Conservation (phyloP, 2,797 vertebrate species). For the Sebastes steindachneri region DNA sequence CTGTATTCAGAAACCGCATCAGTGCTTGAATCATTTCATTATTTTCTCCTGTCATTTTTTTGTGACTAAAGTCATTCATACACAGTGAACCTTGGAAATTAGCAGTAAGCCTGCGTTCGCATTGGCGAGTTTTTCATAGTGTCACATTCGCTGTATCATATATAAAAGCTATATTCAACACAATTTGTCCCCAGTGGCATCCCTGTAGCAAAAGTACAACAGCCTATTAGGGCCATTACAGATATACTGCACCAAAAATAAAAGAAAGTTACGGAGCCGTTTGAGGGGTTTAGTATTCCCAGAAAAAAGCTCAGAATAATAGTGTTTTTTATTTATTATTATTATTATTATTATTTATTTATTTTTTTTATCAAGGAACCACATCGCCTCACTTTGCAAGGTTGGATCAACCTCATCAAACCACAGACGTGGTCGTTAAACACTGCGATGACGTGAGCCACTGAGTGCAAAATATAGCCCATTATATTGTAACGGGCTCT, state of each 20-base stretch:
- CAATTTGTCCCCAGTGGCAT: neutral
- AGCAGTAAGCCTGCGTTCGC: neutral
- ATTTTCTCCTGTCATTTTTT: neutral
- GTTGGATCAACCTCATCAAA: neutral
- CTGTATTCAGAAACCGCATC: neutral
- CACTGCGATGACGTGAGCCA: neutral
- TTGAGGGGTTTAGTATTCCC: no score
- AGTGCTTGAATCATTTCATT: neutral
- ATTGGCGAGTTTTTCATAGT: neutral
- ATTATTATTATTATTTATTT: neutral
- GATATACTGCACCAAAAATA: neutral
- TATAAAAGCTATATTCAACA: neutral
- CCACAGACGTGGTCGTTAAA: neutral
- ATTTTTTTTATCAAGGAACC: neutral
- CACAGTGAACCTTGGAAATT: slow-evolving; percentile 1
- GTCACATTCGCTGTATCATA: neutral
- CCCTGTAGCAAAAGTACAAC: neutral
- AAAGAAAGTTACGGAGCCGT: no score
- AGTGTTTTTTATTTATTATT: no score
- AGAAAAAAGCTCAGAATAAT: no score
- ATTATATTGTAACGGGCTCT: neutral
- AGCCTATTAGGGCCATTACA: neutral
- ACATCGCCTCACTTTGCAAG: neutral
- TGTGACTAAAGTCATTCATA: neutral
- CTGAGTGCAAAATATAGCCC: neutral